Base-by-base conservation (phyloP, 2,888 invertebrate species). In the Deilephila porcellus region DNA sequence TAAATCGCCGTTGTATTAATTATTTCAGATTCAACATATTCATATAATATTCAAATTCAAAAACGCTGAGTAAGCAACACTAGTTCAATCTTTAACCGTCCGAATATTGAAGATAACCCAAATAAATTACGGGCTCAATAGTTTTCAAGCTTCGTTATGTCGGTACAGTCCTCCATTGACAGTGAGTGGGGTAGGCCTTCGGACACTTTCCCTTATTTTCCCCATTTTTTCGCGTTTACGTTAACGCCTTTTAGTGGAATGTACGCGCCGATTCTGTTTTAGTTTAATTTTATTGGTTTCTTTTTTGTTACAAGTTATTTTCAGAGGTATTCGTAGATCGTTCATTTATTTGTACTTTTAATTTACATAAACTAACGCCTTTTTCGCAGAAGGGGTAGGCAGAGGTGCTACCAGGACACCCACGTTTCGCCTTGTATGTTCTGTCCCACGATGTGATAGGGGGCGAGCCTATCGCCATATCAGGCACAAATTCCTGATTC, bases 101-200 rank as follows among this genome's bases (percentile, higher is more conserved):
- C 14, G 60, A 60, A 29, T 60, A 60, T 32, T 17, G 60, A 60
- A 60, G 60, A 14, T 29, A 60, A 20, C 29, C 14, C 29, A 60
- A 60, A 25, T 45, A 67, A 25, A 67, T 45, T 45, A 67, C 20
- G n/a, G n/a, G 34, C 70, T 45, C 29, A 72, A 45, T 34, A 60
- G 37, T 59, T 53, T 73, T 60, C 60, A 70, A 32, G 60, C 20
- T n/a, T 60, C 45, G 67, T 45, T 60, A 73, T 25, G 70, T 29
- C n/a, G 56, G 70, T 34, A 56, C 45, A 45, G 25, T 25, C 17
- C 8, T 29, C 17, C 53, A 53, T 76, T 74, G 78, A 78, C 78
- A 77, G 74, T 78, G 78, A 78, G 37, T 71, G 73, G 77, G 77
- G 78, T 78, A 70, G 52, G 60, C 74, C 45, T 73, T 74, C 63